Evolutionary conservation across 2,888 invertebrate genomes (phyloP), one percentile per base, ranked within the genome.

Genomic region (Megastigmus dorsalis): DNA sequence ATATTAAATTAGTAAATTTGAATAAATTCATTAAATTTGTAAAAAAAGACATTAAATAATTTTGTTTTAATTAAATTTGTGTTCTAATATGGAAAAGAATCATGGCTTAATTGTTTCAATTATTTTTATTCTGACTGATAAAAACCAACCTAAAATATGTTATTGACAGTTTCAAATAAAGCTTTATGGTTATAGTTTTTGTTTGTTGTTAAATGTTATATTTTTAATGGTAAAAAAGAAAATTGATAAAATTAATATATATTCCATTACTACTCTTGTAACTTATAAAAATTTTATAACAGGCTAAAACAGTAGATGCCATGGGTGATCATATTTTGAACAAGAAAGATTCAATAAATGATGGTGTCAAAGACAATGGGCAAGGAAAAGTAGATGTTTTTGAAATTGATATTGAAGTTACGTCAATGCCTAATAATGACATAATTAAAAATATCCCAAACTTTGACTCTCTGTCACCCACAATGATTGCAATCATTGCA

Each of bases 111-210:
- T 60, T 62, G 23, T 48, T 62, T 33, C n/a, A 5, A 3, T 33
- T n/a, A 48, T 33, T 18, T 23, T 18, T 62, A 5, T 20, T 4
- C 13, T 50, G 43, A 41, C 30, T 50, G 9, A 18, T 38, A 33
- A 57, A 55, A 65, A 33, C 20, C 45, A 73, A 68, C 43, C 57
- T 67, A 54, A 69, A 75, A 48, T 28, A 65, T 70, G 6, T 57
- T 45, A 59, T 54, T 33, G 28, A 13, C 28, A 50, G 57, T 63
- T 74, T 57, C 10, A 18, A 2, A 2, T 23, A 15, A 63, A 23
- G 13, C 10, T 13, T 36, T 45, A 7, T 55, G 28, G 15, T 20
- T 69, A 30, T 20, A 9, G 10, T 30, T 52, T n/a, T n/a, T n/a
- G n/a, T n/a, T n/a, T n/a, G n/a, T n/a, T n/a, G n/a, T n/a, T n/a